A percentile compares a stretch with the other conserved stretches of the same genome.
Evolutionary conservation across 2,888 invertebrate genomes (phyloP).

Genomic region (Apodemia zela): DNA sequence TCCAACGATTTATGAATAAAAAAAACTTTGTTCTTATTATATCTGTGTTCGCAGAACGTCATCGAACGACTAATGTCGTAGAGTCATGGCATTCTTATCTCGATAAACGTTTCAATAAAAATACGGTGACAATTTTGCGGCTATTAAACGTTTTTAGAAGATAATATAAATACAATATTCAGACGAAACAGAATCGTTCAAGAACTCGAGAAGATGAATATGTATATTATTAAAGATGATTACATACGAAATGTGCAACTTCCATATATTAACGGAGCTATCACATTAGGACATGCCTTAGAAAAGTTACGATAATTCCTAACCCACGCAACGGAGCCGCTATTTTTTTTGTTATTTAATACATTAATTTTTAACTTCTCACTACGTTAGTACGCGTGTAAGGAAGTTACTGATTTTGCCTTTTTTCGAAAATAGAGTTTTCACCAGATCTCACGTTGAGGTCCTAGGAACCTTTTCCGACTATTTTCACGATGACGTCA

Average conservation of each 20-base stretch:
- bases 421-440: no score
- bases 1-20: not conserved
- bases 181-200: not conserved
- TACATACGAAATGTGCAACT: not conserved
- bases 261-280: not conserved
- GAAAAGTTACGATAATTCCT: not conserved
- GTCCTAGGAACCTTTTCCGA: no score
- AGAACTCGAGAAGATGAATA: constrained; percentile 2
- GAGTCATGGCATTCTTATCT: constrained; percentile 1
- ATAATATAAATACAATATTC: not conserved
- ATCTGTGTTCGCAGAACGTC: not conserved
- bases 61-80: not conserved
- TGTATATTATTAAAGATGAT: not conserved
- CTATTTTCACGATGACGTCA: no score
- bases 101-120: not conserved
- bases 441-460: no score
- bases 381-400: no score
- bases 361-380: no score
- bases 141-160: not conserved
- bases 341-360: no score
- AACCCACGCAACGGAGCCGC: not conserved
- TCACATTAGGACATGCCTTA: not conserved
- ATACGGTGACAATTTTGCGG: not conserved
- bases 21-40: not conserved
- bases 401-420: no score